Percentiles rank a stretch among this genome's conserved stretches.
phyloP scores from a whole-genome alignment of 2,888 invertebrate genomes.

The Mesorhabditis sp. region DNA sequence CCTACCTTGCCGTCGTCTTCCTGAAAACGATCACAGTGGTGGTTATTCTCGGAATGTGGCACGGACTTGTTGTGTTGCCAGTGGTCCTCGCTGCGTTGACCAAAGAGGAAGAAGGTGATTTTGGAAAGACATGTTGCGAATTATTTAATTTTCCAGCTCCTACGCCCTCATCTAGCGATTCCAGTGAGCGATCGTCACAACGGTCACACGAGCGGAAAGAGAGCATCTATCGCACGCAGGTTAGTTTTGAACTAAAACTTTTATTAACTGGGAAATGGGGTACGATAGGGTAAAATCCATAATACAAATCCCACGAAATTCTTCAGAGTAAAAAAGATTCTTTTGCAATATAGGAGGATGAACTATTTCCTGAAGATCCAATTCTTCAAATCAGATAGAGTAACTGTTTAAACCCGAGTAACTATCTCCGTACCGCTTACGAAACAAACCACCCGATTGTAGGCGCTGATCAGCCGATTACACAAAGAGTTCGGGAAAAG shows the following conservation, averaged over 20 bases:
- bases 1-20: constrained; percentile 51
- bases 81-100: constrained; percentile 37
- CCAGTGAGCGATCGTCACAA: constrained; percentile 37
- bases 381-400: no score
- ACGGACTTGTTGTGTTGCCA: constrained; percentile 46
- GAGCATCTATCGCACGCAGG: constrained; percentile 39
- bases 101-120: constrained; percentile 13
- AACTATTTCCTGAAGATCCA: no score
- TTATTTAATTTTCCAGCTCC: constrained; percentile 9
- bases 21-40: constrained; percentile 50
- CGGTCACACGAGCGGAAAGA: constrained; percentile 42
- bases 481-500: neutral
- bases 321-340: no score
- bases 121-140: no score
- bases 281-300: no score
- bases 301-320: no score
- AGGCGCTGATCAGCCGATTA: neutral
- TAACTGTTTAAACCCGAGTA: neutral
- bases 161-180: constrained; percentile 17
- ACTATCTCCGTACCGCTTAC: neutral
- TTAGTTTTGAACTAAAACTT: constrained; percentile 10
- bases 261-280: no score
- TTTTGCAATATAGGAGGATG: no score
- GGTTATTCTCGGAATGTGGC: constrained; percentile 50
- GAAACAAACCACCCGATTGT: neutral